Percentiles rank a stretch among this genome's conserved stretches.
phyloP scores from a whole-genome alignment of 2,888 invertebrate genomes.

The Napeogenes inachia region DNA sequence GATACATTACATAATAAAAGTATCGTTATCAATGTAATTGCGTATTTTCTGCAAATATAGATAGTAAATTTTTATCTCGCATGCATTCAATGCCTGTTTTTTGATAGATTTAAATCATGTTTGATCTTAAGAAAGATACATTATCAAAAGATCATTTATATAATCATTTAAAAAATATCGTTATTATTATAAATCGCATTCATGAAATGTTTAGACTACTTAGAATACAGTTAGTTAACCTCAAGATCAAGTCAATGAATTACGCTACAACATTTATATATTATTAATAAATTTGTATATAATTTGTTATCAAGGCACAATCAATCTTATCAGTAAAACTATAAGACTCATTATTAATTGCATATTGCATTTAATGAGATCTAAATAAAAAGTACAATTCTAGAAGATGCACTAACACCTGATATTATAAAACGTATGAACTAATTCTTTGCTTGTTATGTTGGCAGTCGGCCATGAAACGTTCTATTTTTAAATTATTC shows the following conservation, averaged over 20 bases:
- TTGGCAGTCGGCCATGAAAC: conserved; percentile 46
- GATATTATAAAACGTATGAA: conserved; percentile 5
- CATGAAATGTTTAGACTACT: background rate
- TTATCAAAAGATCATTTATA: background rate
- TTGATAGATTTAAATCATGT: no score
- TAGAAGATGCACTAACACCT: background rate
- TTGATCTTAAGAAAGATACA: no score
- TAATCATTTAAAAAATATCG: background rate
- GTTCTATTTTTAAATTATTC: conserved; percentile 39
- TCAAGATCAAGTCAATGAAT: background rate
- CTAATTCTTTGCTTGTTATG: conserved; percentile 19
- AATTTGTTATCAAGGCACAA: background rate
- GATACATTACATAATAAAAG: no score
- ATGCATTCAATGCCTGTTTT: no score
- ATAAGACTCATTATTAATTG: no score
- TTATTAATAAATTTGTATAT: background rate
- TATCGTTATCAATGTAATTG: no score
- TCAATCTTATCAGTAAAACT: no score
- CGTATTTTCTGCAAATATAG: no score
- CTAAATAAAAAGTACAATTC: background rate
- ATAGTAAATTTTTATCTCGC: no score
- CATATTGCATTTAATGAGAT: background rate
- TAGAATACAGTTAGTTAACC: background rate
- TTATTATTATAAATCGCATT: background rate
- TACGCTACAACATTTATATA: background rate